Conservation (phyloP, 2,113 vertebrate species). For the Acanthisitta chloris region DNA sequence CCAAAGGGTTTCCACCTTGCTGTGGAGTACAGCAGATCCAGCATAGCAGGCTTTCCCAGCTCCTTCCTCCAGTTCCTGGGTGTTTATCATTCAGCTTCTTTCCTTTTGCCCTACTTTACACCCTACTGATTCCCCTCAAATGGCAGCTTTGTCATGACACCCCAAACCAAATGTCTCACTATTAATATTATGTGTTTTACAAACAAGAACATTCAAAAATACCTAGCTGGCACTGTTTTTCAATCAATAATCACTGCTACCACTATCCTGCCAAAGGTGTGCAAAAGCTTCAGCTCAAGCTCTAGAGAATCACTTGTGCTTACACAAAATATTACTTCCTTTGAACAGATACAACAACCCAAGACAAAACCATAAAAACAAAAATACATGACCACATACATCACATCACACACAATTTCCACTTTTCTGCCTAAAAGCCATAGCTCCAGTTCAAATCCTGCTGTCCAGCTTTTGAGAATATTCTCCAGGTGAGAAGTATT, state of each 20-base stretch:
- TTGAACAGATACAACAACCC: not conserved
- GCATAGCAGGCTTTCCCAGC: not conserved
- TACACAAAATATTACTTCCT: not conserved
- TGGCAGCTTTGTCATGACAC: not conserved
- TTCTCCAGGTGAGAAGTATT: not conserved
- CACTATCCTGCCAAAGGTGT: not conserved
- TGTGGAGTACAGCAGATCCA: not conserved
- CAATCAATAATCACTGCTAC: not conserved
- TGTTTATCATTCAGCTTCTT: not conserved
- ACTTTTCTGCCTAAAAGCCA: not conserved
- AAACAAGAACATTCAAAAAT: not conserved
- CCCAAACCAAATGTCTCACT: not conserved
- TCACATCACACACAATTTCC: not conserved
- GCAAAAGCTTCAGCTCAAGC: not conserved
- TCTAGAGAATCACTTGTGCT: not conserved
- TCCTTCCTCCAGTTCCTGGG: not conserved
- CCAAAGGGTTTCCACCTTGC: slow-evolving; percentile 1
- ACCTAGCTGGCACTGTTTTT: not conserved
- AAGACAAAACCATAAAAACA: slow-evolving; percentile 14
- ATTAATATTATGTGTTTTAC: not conserved
- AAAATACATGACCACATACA: not conserved
- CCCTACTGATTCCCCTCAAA: not conserved
- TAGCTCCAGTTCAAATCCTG: not conserved
- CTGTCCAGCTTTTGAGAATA: not conserved
- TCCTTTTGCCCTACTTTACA: not conserved